Evolutionary conservation across 1,140 invertebrate species (phyloP).

Genomic region (Carposina sasakii): DNA sequence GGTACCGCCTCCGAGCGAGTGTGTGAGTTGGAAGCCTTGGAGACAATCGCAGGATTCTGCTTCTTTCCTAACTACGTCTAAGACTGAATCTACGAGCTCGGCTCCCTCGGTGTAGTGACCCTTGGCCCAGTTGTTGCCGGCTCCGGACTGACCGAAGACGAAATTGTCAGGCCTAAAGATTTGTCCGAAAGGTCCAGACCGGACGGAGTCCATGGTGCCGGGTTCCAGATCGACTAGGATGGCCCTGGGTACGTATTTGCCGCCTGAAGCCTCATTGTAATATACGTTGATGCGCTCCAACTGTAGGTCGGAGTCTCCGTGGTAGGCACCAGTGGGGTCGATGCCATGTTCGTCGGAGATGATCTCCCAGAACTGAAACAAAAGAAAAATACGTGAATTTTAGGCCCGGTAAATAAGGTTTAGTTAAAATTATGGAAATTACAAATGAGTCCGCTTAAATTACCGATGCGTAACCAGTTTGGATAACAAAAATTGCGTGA

Average conservation of each 20-base stretch:
- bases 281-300: conserved; percentile 92
- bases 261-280: conserved; percentile 91
- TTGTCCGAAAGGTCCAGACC: conserved; percentile 88
- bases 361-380: conserved; percentile 92
- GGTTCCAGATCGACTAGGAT: conserved; percentile 87
- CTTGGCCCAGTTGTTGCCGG: conserved; percentile 94
- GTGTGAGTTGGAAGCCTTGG: conserved; percentile 84
- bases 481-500: too few relatives aligned
- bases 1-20: conserved; percentile 85
- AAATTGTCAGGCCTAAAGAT: conserved; percentile 94
- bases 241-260: conserved; percentile 89
- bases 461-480: too few relatives aligned
- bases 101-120: conserved; percentile 90
- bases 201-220: conserved; percentile 95
- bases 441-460: too few relatives aligned
- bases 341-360: conserved; percentile 94
- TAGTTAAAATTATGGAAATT: too few relatives aligned
- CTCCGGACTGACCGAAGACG: conserved; percentile 85
- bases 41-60: conserved; percentile 83
- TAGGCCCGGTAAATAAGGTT: too few relatives aligned
- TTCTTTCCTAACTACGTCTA: conserved; percentile 89
- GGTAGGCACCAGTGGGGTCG: conserved; percentile 86
- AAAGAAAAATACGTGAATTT: conserved; percentile 38
- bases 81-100: conserved; percentile 83
- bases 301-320: conserved; percentile 87